These are phyloP conservation scores for Naja naja DNA, from an alignment of 2,113 vertebrate species.

Conservation along the genomic window DNA sequence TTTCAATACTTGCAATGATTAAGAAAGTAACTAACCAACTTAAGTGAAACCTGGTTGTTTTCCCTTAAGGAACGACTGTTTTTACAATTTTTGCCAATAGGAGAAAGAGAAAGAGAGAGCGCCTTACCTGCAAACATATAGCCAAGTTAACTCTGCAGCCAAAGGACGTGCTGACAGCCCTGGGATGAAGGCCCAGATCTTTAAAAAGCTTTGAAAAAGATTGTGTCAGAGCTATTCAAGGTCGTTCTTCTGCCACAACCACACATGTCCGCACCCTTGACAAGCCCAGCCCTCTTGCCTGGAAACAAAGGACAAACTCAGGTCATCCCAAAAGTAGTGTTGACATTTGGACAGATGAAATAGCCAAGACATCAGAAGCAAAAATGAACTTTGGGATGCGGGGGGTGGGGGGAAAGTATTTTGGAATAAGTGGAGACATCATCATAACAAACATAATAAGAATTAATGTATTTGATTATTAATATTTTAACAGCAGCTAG, in stretches of 20 bases:
- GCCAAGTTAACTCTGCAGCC: constrained; percentile 97
- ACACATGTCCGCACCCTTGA: constrained; percentile 96
- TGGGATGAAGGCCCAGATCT: constrained; percentile 92
- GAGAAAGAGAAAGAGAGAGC: constrained; percentile 21
- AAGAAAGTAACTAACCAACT: background rate
- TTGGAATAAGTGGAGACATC: background rate
- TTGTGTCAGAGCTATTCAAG: constrained; percentile 90
- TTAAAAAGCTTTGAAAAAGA: constrained; percentile 98
- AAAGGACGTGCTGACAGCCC: constrained; percentile 95
- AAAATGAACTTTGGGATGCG: background rate
- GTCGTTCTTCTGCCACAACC: constrained; percentile 93
- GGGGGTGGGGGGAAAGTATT: background rate
- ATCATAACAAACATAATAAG: background rate
- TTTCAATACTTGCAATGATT: constrained; percentile 24
- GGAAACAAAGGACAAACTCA: constrained; percentile 20
- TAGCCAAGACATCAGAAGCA: background rate
- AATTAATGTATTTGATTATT: too few relatives aligned
- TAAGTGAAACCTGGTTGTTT: background rate
- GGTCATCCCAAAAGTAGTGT: background rate
- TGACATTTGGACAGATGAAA: background rate
- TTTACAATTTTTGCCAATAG: background rate
- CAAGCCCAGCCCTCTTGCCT: constrained; percentile 91
- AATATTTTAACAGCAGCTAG: too few relatives aligned
- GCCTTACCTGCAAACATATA: constrained; percentile 93
- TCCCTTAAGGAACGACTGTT: background rate